Base-by-base conservation (phyloP, 2,888 invertebrate genomes). In the Apodemia hepburni region DNA sequence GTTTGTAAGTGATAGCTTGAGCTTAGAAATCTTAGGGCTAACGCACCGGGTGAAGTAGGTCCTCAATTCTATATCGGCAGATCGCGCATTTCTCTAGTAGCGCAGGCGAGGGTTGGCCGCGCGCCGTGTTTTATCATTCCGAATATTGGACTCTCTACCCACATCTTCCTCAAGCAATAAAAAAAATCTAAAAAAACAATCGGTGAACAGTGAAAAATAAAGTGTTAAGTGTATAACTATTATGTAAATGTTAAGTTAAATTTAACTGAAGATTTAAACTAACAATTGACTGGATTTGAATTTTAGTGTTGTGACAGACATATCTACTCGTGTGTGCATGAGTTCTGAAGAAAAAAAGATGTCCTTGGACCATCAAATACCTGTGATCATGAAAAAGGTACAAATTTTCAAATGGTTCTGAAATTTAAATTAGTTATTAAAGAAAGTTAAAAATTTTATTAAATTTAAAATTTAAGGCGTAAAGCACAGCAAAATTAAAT, bases 361-460 rank as follows among this genome's bases (percentile, higher is more conserved):
- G 86, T 87, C 90, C 66, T 74, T 89, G 79, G 89, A 89, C 69
- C 87, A 81, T 68, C 85, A 85, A 77, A 81, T 88, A 70, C 87
- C 89, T 73, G 85, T 80, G 70, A 76, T 91, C 67, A 80, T 89
- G 71, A 84, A 89, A 71, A 83, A 91, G 90, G 90, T 91, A 86
- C 5, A 33, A 22, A 15, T 42, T 42, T 42, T 42, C 3, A 11
- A 38, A 38, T 38, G 38, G 38, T 11, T 12, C 2, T 38, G 11
- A 11, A 38, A 11, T 38, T 11, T 3, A 38, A 38, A 38, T 38
- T 38, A 38, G 1, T 38, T 38, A 0, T 11, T 22, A 22, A 22
- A 22, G 22, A 22, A 22, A 22, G 22, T 22, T 22, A 22, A 22
- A 22, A 22, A 2, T 22, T 22, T 22, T 22, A 22, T 22, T 22